Evolutionary conservation across 2,888 invertebrate species (phyloP).

Genomic region (Saturnia pavonia): DNA sequence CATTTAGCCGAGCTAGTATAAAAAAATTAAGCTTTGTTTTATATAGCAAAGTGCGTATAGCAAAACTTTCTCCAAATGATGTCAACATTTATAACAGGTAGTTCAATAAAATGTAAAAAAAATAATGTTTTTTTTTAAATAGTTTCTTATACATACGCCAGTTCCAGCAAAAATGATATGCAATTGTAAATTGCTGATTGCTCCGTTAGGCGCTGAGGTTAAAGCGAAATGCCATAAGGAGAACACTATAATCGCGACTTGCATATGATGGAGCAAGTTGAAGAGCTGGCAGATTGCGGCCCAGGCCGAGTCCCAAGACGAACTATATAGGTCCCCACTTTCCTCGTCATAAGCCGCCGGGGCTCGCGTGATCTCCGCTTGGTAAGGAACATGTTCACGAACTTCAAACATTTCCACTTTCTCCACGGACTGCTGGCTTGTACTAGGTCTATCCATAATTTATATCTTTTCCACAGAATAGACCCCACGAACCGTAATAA

Average conservation of each 20-base stretch:
- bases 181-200: constrained; percentile 68
- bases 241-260: constrained; percentile 72
- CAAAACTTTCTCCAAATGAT: not conserved
- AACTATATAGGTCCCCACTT: constrained; percentile 56
- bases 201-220: constrained; percentile 62
- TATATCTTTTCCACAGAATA: constrained; percentile 40
- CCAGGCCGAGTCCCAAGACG: constrained; percentile 72
- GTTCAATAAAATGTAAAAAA: not conserved
- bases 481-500: constrained; percentile 49
- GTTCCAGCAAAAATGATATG: constrained; percentile 77
- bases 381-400: constrained; percentile 74
- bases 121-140: not conserved
- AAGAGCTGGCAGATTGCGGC: constrained; percentile 68
- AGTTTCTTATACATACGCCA: constrained; percentile 73
- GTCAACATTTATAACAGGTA: not conserved
- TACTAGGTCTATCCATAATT: constrained; percentile 72
- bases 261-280: constrained; percentile 74
- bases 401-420: constrained; percentile 74
- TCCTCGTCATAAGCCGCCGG: constrained; percentile 70
- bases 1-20: no score
- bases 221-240: constrained; percentile 72
- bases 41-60: no score
- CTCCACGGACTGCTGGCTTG: constrained; percentile 68
- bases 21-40: no score
- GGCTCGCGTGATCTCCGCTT: constrained; percentile 68